Evolutionary conservation across 30 jellyfish, hydroid and myxozoan species (phyloP).

Genomic region (Aurelia coerulea): DNA sequence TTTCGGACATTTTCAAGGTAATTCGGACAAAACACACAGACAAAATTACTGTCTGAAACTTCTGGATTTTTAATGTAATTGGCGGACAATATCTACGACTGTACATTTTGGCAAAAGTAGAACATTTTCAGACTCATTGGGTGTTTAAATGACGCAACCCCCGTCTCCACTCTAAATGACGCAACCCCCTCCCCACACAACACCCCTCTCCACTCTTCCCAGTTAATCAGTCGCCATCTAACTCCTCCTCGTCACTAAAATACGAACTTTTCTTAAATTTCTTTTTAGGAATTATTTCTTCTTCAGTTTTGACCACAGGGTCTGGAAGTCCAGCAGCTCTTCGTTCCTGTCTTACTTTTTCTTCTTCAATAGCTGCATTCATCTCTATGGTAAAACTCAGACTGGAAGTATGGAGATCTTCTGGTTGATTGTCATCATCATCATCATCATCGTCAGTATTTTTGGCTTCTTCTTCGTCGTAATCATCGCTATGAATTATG

Average conservation of each 20-base stretch:
- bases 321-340: constrained; percentile 69
- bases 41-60: too few relatives aligned
- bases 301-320: constrained; percentile 20
- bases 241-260: constrained; percentile 97
- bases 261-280: constrained; percentile 82
- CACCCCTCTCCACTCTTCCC: too few relatives aligned
- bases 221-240: constrained; percentile 66
- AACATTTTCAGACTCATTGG: too few relatives aligned
- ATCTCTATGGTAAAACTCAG: constrained; percentile 88
- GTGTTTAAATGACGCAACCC: too few relatives aligned
- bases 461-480: constrained; percentile 23
- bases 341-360: constrained; percentile 56
- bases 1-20: too few relatives aligned
- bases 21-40: too few relatives aligned
- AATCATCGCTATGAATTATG: neutral
- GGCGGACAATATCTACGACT: too few relatives aligned
- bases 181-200: too few relatives aligned
- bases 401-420: constrained; percentile 86
- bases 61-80: too few relatives aligned
- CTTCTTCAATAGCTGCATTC: constrained; percentile 78
- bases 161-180: too few relatives aligned
- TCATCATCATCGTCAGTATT: constrained; percentile 48
- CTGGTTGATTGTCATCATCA: constrained; percentile 83
- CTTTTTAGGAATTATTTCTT: constrained; percentile 45
- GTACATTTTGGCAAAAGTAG: too few relatives aligned